phyloP scores from a whole-genome alignment of 23 tunicate species.

The Styela plicata region DNA sequence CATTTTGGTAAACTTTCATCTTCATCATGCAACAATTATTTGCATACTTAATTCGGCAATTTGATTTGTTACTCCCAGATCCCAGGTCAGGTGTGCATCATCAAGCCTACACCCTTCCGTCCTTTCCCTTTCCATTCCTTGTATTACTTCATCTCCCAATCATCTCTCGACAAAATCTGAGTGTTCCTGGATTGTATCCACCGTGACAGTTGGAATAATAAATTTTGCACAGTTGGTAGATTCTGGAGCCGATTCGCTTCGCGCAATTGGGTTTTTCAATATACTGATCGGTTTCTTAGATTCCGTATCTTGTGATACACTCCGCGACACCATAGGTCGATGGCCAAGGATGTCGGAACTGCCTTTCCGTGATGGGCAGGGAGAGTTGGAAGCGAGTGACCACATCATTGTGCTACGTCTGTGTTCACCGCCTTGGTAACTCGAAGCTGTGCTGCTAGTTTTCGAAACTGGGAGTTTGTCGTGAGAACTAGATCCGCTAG shows the following conservation, averaged over 20 bases:
- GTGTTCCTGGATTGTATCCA: background rate
- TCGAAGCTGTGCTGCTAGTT: constrained; percentile 3
- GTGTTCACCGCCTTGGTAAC: constrained; percentile 4
- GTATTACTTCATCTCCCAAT: no score
- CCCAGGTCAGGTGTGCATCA: no score
- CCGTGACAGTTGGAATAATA: background rate
- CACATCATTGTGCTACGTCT: constrained; percentile 29
- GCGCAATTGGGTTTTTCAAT: background rate
- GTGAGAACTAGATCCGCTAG: background rate
- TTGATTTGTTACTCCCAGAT: no score
- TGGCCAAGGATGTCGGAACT: background rate
- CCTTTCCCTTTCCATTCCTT: no score
- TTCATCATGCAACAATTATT: no score
- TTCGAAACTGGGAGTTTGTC: constrained; percentile 24
- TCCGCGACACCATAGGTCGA: background rate
- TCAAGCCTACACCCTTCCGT: no score
- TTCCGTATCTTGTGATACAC: background rate
- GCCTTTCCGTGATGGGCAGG: constrained; percentile 20
- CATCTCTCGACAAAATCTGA: background rate
- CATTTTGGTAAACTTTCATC: no score
- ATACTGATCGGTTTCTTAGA: background rate
- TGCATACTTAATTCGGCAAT: no score
- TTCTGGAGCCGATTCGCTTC: constrained; percentile 13
- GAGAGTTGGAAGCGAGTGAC: constrained; percentile 17
- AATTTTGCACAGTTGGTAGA: background rate